Evolutionary conservation across 2,888 invertebrate species (phyloP).

Genomic region (Anodontia alba): DNA sequence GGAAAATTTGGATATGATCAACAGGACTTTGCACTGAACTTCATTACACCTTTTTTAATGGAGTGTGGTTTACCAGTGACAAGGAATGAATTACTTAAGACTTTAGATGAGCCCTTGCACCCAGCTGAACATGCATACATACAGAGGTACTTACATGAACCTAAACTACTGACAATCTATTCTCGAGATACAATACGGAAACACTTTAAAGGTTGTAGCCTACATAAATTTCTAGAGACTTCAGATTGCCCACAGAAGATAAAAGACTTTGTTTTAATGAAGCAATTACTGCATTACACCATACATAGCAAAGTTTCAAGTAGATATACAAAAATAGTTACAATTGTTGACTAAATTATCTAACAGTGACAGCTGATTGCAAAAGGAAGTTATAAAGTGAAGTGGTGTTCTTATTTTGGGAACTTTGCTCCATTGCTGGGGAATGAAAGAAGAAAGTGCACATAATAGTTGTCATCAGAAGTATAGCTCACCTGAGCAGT

Average conservation of each 20-base stretch:
- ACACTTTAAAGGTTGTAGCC: background rate
- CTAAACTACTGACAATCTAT: background rate
- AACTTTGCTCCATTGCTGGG: too few species aligned
- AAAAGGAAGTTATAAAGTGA: too few species aligned
- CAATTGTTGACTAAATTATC: too few species aligned
- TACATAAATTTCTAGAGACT: background rate
- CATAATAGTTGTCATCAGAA: too few species aligned
- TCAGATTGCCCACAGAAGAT: background rate
- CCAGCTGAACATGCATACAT: slow-evolving; percentile 4
- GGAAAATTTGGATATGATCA: background rate
- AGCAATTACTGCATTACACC: too few species aligned
- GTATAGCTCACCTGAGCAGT: too few species aligned
- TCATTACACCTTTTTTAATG: background rate
- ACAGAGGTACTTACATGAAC: background rate
- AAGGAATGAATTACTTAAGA: background rate
- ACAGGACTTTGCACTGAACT: background rate
- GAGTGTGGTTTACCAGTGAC: background rate
- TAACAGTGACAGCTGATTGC: too few species aligned
- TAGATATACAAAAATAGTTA: too few species aligned
- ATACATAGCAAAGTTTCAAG: too few species aligned
- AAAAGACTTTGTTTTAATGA: background rate
- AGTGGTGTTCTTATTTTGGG: too few species aligned
- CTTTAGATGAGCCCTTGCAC: background rate
- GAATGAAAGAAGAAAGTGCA: too few species aligned
- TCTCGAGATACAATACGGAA: background rate